phyloP scores from a whole-genome alignment of 2,888 invertebrate genomes.

The Cheilosia pagana region DNA sequence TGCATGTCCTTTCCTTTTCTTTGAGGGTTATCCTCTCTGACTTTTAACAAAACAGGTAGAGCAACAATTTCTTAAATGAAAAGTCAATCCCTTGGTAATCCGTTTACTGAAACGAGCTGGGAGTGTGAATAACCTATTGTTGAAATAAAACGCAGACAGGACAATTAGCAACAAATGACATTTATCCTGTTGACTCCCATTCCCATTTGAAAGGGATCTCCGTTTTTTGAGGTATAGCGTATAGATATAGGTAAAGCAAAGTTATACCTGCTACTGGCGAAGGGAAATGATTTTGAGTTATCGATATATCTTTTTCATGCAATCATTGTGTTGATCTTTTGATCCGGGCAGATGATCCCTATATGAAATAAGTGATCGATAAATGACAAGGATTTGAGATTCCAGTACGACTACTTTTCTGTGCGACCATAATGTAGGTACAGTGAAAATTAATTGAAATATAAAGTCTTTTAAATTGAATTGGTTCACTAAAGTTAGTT shows the following conservation, averaged over 20 bases:
- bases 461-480: no score
- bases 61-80: background rate
- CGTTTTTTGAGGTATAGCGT: background rate
- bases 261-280: background rate
- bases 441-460: no score
- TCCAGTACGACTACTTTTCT: no score
- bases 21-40: slow-evolving; percentile 43
- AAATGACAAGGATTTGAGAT: no score
- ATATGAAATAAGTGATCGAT: no score
- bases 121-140: slow-evolving; percentile 49
- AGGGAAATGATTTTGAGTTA: background rate
- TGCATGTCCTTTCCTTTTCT: slow-evolving; percentile 16
- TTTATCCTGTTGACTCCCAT: slow-evolving; percentile 57
- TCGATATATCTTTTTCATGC: background rate
- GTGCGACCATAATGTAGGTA: no score
- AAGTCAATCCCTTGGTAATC: slow-evolving; percentile 68
- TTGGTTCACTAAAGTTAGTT: no score
- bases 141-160: slow-evolving; percentile 14
- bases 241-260: background rate
- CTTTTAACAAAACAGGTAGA: slow-evolving; percentile 38
- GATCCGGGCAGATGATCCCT: slow-evolving; percentile 5
- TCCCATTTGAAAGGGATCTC: slow-evolving; percentile 2
- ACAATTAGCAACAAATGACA: slow-evolving; percentile 67
- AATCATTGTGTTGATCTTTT: background rate
- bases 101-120: slow-evolving; percentile 41